Evolutionary conservation across 2,888 invertebrate species (phyloP).

Genomic region (Myopa testacea): DNA sequence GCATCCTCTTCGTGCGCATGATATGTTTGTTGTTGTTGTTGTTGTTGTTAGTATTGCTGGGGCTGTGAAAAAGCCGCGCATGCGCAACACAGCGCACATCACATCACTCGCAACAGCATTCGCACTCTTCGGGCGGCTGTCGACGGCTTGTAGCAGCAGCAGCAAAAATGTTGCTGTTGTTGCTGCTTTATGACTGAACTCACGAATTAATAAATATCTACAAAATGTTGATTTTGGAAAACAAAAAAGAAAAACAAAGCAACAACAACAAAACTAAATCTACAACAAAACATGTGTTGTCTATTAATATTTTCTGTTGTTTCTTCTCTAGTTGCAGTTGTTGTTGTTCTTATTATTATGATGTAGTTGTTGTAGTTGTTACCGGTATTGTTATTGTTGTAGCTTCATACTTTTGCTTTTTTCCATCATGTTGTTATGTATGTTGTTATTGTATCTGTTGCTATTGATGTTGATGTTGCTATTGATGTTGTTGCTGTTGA

Average conservation of each 20-base stretch:
- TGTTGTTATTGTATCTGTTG: constrained; percentile 16
- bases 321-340: constrained; percentile 11
- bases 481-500: constrained; percentile 20
- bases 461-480: constrained; percentile 40
- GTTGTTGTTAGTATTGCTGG: constrained; percentile 31
- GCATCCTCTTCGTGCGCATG: constrained; percentile 29
- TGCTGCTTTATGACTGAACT: neutral
- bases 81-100: constrained; percentile 18
- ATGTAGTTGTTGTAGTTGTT: constrained; percentile 31
- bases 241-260: neutral
- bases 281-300: constrained; percentile 28
- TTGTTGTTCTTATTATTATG: constrained; percentile 19
- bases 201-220: constrained; percentile 34
- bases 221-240: constrained; percentile 13
- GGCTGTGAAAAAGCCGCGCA: constrained; percentile 32
- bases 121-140: constrained; percentile 63
- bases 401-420: neutral
- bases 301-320: constrained; percentile 23
- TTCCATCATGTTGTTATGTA: constrained; percentile 40
- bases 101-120: constrained; percentile 16
- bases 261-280: neutral
- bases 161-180: neutral
- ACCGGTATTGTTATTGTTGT: neutral
- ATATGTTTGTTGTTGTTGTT: constrained; percentile 30
- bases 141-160: constrained; percentile 52